Percentiles rank a stretch among this genome's conserved stretches.
Evolutionary conservation across 2,888 invertebrate species (phyloP).

Genomic region (Ophonus ardosiacus): DNA sequence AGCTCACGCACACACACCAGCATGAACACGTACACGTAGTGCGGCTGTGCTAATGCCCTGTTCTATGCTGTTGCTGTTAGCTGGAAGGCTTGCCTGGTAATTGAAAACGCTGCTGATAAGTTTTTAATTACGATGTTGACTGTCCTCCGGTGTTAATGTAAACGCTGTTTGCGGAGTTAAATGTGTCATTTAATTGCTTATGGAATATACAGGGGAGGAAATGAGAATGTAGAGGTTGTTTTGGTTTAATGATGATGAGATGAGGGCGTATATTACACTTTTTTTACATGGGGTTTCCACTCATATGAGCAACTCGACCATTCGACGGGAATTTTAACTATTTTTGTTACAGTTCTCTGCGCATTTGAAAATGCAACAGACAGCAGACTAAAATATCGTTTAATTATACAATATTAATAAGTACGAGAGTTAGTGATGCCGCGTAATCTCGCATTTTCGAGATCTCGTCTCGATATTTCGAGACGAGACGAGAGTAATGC

Average conservation of each 20-base stretch:
- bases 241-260: background rate
- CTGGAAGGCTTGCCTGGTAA: slow-evolving; percentile 1
- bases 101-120: slow-evolving; percentile 38
- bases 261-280: background rate
- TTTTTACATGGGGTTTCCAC: background rate
- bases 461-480: too few relatives aligned
- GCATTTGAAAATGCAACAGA: too few relatives aligned
- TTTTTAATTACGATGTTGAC: slow-evolving; percentile 51
- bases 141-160: slow-evolving; percentile 14
- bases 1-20: background rate
- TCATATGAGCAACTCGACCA: too few relatives aligned
- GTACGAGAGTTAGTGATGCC: too few relatives aligned
- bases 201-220: background rate
- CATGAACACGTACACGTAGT: slow-evolving; percentile 5
- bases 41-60: background rate
- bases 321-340: too few relatives aligned
- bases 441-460: too few relatives aligned
- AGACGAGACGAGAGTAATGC: too few relatives aligned
- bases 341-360: too few relatives aligned
- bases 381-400: too few relatives aligned
- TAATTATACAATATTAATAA: too few relatives aligned
- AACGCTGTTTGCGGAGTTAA: slow-evolving; percentile 21
- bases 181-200: slow-evolving; percentile 37
- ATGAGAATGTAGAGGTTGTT: background rate
- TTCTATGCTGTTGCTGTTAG: background rate